Evolutionary conservation across 2,113 vertebrate species (phyloP).

Genomic region (Cariama cristata): DNA sequence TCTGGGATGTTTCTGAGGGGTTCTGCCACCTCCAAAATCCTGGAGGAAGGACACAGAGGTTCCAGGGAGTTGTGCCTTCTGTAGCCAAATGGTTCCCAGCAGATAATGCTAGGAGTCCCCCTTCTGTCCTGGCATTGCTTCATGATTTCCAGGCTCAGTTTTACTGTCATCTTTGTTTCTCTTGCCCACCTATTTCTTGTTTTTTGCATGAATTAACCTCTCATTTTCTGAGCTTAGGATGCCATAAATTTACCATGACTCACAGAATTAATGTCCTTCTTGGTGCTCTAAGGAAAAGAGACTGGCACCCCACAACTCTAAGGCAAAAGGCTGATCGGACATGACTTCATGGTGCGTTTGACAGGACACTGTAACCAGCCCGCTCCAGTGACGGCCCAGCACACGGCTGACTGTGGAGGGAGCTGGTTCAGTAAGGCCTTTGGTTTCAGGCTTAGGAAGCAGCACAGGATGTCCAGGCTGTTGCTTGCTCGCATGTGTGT

Average conservation of each 20-base stretch:
- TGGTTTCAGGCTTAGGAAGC: neutral
- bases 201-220: neutral
- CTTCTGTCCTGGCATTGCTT: neutral
- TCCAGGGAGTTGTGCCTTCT: neutral
- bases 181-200: neutral
- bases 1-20: neutral
- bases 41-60: neutral
- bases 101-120: neutral
- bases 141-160: neutral
- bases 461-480: rapidly evolving
- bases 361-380: neutral
- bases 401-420: rapidly evolving
- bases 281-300: neutral
- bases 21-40: neutral
- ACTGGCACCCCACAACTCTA: neutral
- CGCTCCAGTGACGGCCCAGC: neutral
- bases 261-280: neutral
- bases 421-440: neutral
- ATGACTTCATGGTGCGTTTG: neutral
- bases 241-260: neutral
- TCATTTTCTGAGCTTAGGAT: neutral
- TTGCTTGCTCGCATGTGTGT: neutral
- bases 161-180: neutral
- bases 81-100: rapidly evolving
- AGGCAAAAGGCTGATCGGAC: neutral